Evolutionary conservation across 2,888 invertebrate genomes (phyloP), one percentile per base, ranked within the genome.

Genomic region (Pomacea canaliculata): DNA sequence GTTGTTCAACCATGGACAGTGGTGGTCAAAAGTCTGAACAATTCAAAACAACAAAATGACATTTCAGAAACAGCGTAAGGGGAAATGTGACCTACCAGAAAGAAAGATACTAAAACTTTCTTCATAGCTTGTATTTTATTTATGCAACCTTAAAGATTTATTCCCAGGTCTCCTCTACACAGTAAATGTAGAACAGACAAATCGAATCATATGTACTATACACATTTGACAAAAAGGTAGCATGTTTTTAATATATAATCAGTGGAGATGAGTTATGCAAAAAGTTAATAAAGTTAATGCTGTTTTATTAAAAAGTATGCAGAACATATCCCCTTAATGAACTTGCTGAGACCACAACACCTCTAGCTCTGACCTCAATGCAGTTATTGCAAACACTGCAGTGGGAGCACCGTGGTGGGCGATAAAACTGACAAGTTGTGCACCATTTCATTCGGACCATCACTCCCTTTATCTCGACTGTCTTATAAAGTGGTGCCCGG

Each of bases 361-460:
- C n/a, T 27, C 46, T 56, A 27, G 37, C 18, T 79, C 85, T 84
- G 83, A 91, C 91, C 86, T 91, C 90, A 81, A 91, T 98, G 92
- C 98, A 99, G 91, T 97, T 97, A 93, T 99, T 97, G 93, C 99
- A 99, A 79, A 99, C 98, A 85, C 98, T 98, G 92, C 99, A 99
- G 92, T 99, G 99, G 79, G 98, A 98, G 92, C 99, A 98, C 89
- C 99, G 93, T 82, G 99, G 99, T 90, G 99, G 99, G 89, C 99
- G 94, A 92, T 99, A 99, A 93, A 99, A 99, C 93, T 98, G 97
- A 93, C 99, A 99, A 5, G 99, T 99, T 85, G 97, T 96, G 92
- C 99, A 99, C 99, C 99, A 99, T 92, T 99, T 99, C 99, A 99
- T 99, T 81, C 99, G 95, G 80, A 99, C 98, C 19, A 97, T 97